phyloP scores from a whole-genome alignment of 2,888 invertebrate genomes.

The Cremastinae sp. region DNA sequence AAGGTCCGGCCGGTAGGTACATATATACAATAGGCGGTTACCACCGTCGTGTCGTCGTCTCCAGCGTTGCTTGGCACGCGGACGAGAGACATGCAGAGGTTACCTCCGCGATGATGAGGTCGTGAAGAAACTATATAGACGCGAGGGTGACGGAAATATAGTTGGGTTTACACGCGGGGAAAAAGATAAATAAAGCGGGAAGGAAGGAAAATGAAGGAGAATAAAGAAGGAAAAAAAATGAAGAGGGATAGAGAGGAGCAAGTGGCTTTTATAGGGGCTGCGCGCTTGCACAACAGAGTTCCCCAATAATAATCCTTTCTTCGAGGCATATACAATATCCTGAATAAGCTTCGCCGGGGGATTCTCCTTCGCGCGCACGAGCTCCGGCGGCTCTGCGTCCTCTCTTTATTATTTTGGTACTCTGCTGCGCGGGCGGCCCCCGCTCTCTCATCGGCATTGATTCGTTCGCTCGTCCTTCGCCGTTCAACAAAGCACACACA shows the following conservation, averaged over 20 bases:
- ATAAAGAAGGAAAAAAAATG: constrained; percentile 61
- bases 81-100: constrained; percentile 32
- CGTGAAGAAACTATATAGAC: constrained; percentile 26
- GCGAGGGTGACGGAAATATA: constrained; percentile 56
- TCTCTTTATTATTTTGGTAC: too few relatives aligned
- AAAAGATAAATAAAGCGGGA: constrained; percentile 56
- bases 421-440: too few relatives aligned
- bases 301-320: constrained; percentile 71
- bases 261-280: constrained; percentile 65
- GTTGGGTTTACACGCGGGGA: background rate
- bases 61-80: constrained; percentile 42
- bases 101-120: constrained; percentile 35
- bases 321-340: constrained; percentile 55
- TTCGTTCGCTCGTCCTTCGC: too few relatives aligned
- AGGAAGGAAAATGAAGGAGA: constrained; percentile 38
- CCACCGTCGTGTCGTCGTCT: constrained; percentile 25
- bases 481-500: too few relatives aligned
- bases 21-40: too few relatives aligned
- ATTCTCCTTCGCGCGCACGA: too few relatives aligned
- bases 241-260: constrained; percentile 23
- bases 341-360: constrained; percentile 63
- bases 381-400: constrained; percentile 17
- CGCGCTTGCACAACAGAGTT: constrained; percentile 67
- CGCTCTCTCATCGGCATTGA: too few relatives aligned
- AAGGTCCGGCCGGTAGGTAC: constrained; percentile 40